Percentiles rank a stretch among this genome's conserved stretches.
Conservation (phyloP, 2,888 invertebrate genomes). For the Chironomus riparius region DNA sequence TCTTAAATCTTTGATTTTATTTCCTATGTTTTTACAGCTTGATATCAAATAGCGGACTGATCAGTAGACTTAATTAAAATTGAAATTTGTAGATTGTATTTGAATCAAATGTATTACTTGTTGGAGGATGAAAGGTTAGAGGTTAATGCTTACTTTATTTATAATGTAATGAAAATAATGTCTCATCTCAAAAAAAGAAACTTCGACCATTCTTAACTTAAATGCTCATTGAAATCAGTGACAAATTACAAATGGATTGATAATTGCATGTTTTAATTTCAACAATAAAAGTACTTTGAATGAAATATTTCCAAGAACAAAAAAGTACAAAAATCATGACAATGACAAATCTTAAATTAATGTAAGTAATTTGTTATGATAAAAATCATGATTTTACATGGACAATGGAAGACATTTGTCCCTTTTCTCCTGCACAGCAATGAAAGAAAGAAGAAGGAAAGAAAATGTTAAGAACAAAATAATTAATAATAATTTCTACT, state of each 20-base stretch:
- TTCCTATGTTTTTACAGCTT: too few species aligned
- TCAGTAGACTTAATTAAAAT: too few species aligned
- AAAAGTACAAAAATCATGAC: not conserved
- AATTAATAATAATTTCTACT: conserved; percentile 24
- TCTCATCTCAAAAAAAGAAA: too few species aligned
- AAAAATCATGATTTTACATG: not conserved
- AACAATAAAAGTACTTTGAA: not conserved
- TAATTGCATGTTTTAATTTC: conserved; percentile 13
- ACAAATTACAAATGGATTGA: conserved; percentile 4
- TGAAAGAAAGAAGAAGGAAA: not conserved
- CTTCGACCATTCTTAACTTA: too few species aligned
- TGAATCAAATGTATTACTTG: too few species aligned
- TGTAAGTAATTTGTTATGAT: conserved; percentile 18
- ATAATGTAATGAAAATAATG: too few species aligned
- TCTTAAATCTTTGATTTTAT: too few species aligned
- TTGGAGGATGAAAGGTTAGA: too few species aligned
- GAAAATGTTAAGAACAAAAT: conserved; percentile 17
- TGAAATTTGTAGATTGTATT: too few species aligned
- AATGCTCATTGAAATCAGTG: not conserved
- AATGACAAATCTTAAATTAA: conserved; percentile 20
- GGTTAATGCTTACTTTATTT: too few species aligned
- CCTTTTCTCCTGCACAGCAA: not conserved
- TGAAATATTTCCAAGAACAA: not conserved
- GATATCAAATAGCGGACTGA: too few species aligned
- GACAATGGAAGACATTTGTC: conserved; percentile 7